phyloP scores from a whole-genome alignment of 1,140 invertebrate genomes.

The Latrodectus geometricus region DNA sequence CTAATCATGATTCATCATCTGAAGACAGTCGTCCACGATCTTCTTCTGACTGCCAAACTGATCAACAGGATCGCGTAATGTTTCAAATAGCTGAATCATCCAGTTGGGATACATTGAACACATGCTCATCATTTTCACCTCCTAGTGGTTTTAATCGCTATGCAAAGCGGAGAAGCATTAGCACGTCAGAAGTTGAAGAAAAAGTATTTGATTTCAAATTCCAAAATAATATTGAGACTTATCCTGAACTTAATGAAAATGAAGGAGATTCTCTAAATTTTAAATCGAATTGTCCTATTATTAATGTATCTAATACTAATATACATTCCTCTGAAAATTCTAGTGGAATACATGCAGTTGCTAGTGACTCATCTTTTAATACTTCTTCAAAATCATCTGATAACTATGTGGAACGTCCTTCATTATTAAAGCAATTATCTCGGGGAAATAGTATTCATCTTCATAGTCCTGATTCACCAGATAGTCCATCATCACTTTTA shows the following conservation, averaged over 20 bases:
- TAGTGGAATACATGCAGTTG: slow-evolving; percentile 83
- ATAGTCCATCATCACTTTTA: slow-evolving; percentile 35
- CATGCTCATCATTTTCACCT: slow-evolving; percentile 21
- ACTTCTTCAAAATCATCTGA: slow-evolving; percentile 42
- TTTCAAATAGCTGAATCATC: slow-evolving; percentile 41
- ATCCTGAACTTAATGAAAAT: not conserved
- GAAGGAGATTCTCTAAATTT: not conserved
- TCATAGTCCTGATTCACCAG: slow-evolving; percentile 52
- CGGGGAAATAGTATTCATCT: slow-evolving; percentile 35
- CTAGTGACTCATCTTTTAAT: slow-evolving; percentile 74
- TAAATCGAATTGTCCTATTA: slow-evolving; percentile 8
- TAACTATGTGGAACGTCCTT: slow-evolving; percentile 24
- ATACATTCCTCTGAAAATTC: slow-evolving; percentile 66
- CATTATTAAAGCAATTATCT: slow-evolving; percentile 43
- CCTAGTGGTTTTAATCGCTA: slow-evolving; percentile 27
- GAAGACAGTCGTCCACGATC: slow-evolving; percentile 52
- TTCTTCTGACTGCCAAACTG: slow-evolving; percentile 60
- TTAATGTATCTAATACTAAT: slow-evolving; percentile 7
- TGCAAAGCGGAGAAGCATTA: slow-evolving; percentile 44
- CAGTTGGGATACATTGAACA: slow-evolving; percentile 43
- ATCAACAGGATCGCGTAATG: slow-evolving; percentile 69
- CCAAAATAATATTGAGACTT: slow-evolving; percentile 2
- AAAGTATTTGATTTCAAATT: slow-evolving; percentile 3
- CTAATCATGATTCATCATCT: not conserved
- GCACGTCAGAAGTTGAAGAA: slow-evolving; percentile 36